Base-by-base conservation (phyloP, 2,888 invertebrate species). In the Sympetrum striolatum region DNA sequence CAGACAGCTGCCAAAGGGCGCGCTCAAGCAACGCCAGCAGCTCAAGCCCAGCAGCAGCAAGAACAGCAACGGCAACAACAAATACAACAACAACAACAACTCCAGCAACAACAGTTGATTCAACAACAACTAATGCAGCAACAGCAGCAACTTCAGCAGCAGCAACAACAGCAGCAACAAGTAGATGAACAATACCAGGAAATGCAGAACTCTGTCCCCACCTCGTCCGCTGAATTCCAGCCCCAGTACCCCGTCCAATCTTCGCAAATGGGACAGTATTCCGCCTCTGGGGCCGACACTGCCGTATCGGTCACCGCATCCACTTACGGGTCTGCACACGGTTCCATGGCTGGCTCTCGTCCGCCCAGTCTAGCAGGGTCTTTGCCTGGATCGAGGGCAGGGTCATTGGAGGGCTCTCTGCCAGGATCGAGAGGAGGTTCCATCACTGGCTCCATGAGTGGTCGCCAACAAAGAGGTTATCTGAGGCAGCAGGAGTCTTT, bases 401-500 rank as follows among this genome's bases (percentile, higher is more conserved):
- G 86, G 3, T 86, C 86, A 1, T n/a, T 86, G 5, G 86, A 73
- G 22, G 80, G 80, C 10, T 80, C 90, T 0, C 53, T 80, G 15
- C 79, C 53, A 15, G 79, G 79, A 15, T 80, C 79, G 15, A 18
- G 73, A 6, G 90, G 48, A 6, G 90, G 79, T 44, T 90, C 90
- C n/a, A 39, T 82, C 35, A 25, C 81, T 6, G 64, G 64, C 3
- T 53, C 90, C 1, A 81, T 60, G 58, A 44, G 37, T 64, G 90
- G 90, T 64, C 81, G 81, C 48, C 58, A 60, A 44, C 90, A 90
- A 93, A 93, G 93, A 93, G 93, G 93, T 93, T 92, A 92, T 92
- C 92, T 93, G 53, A 92, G 92, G 90, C 92, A 93, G n/a, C 94
- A 94, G 92, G 95, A 94, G 90, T 94, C 94, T 1, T 92, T 94